A percentile compares a stretch with the other conserved stretches of the same genome.
Conservation (phyloP, 1,140 invertebrate genomes). For the Aphidius gifuensis region DNA sequence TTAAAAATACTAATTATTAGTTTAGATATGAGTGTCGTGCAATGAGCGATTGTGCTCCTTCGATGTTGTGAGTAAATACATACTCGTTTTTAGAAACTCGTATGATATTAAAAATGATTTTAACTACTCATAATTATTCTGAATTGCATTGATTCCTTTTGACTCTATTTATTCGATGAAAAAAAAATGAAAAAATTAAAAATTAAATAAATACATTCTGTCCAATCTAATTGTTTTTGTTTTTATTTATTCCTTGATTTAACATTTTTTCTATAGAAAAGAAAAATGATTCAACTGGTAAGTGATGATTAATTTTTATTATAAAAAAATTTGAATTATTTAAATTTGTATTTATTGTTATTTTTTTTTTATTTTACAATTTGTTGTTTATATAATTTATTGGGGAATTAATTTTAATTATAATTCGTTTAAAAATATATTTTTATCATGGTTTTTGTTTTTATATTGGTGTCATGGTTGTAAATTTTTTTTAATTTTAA, state of each 20-base stretch:
- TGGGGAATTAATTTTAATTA: no score
- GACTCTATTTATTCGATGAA: constrained; percentile 53
- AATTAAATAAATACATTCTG: constrained; percentile 55
- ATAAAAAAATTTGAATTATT: no score
- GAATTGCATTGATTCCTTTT: constrained; percentile 56
- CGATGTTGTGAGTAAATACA: constrained; percentile 52
- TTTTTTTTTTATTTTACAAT: no score
- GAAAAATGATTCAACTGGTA: background rate
- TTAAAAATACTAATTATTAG: constrained; percentile 45
- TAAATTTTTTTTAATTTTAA: no score
- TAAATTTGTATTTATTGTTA: no score
- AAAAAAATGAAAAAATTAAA: background rate
- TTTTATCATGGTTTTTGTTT: no score
- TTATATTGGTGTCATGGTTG: no score
- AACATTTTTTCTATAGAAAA: background rate
- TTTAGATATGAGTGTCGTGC: constrained; percentile 53
- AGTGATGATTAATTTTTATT: background rate
- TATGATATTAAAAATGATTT: constrained; percentile 42
- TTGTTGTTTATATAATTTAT: no score
- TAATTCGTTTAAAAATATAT: background rate
- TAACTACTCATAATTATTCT: constrained; percentile 52
- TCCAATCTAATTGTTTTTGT: constrained; percentile 41
- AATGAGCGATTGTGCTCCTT: constrained; percentile 49
- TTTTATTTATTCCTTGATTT: constrained; percentile 14
- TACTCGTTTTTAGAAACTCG: constrained; percentile 55